Percentiles rank a stretch among this genome's conserved stretches.
These are phyloP conservation scores for Lamellibrachia luymesi DNA, from an alignment of 1,140 invertebrate species.

Conservation along the genomic window DNA sequence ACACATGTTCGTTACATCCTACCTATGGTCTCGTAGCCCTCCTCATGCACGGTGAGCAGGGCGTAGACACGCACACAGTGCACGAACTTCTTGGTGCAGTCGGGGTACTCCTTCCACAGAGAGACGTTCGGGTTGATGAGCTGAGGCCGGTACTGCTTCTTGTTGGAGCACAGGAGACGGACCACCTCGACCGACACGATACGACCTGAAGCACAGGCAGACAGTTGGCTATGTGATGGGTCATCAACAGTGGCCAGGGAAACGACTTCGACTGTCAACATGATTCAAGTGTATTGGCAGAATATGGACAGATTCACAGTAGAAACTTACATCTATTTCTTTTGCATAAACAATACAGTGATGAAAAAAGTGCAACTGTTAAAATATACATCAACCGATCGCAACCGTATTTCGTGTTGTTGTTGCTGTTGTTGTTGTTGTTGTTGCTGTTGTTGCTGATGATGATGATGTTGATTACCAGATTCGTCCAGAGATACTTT, in stretches of 20 bases:
- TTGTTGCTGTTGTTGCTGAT: too few relatives aligned
- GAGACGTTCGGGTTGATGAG: constrained; percentile 7
- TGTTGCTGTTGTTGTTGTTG: too few relatives aligned
- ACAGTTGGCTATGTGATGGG: neutral
- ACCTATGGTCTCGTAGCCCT: constrained; percentile 23
- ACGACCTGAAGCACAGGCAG: constrained; percentile 4
- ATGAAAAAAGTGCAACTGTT: too few relatives aligned
- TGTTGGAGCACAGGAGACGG: neutral
- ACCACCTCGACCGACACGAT: constrained; percentile 24
- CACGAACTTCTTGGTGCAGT: constrained; percentile 13
- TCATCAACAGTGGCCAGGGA: neutral
- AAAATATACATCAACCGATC: too few relatives aligned
- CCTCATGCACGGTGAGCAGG: constrained; percentile 14
- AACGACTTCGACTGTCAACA: neutral
- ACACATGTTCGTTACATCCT: neutral
- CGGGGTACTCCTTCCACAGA: constrained; percentile 19
- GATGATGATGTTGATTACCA: too few relatives aligned
- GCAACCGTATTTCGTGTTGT: too few relatives aligned
- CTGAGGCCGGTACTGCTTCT: constrained; percentile 8
- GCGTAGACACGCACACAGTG: constrained; percentile 18
- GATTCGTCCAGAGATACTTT: too few relatives aligned
- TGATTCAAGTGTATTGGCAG: neutral
- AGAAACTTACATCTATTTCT: too few relatives aligned
- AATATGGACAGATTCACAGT: neutral
- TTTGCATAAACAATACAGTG: too few relatives aligned